Base-by-base conservation (phyloP, 1,140 invertebrate species). In the Radopholus similis region DNA sequence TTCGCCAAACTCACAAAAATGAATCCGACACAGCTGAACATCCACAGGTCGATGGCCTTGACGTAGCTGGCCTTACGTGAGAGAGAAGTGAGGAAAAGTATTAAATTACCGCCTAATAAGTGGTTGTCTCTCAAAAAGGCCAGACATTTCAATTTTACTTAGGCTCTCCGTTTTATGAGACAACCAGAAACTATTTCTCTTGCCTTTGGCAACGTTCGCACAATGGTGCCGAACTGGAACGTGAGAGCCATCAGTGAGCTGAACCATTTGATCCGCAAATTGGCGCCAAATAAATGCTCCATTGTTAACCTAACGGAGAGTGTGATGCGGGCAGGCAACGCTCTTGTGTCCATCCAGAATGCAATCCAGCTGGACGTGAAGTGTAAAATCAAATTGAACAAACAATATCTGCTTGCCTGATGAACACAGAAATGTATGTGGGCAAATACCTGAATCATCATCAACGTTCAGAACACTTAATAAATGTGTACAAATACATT, bases 281-380 rank as follows among this genome's bases (percentile, higher is more conserved):
- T 67, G n/a, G 18, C 59, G 35, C 64, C 42, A 66, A 66, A 51
- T 28, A 9, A 21, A 51, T 23, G 13, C 13, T n/a, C n/a, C n/a
- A n/a, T 30, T n/a, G 8, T 30, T n/a, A 1, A 47, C 51, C 74
- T 77, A 26, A 75, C 76, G 18, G 74, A 75, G 13, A 75, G 59
- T 4, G 73, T 75, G 32, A 75, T 78, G 51, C 76, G 64, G 8
- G 80, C 78, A 18, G 78, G 80, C 13, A 81, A 55, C 9, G 80
- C 80, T n/a, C 77, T 66, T 1, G 80, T 78, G 62, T 81, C 78
- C 80, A 81, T 76, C 81, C 81, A 81, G 62, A 81, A 81, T 9
- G 78, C 78, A 6, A 80, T 78, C 78, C 78, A 59, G 64, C 34
- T 58, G 35, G 68, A 70, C n/a, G 38, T 6, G 18, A 54, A 51